Evolutionary conservation across 2,888 invertebrate species (phyloP), one percentile per base, ranked within the genome.

Genomic region (Pycnomerus fuliginosus): DNA sequence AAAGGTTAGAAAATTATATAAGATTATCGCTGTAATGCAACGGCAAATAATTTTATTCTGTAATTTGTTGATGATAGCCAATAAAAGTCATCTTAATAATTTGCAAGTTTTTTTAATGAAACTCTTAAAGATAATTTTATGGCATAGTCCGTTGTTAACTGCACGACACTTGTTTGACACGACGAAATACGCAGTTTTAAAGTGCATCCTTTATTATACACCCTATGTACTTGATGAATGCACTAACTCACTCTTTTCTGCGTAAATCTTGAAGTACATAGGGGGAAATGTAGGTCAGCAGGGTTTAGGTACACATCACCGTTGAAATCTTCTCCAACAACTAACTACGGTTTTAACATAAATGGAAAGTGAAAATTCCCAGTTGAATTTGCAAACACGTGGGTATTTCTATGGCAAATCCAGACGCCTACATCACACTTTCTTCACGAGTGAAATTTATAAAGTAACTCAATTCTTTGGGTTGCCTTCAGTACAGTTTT

Each of bases 11-110:
- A 34, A 27, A 37, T 37, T 46, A 34, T 34, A 20, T 40, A 40
- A 42, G 34, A 45, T 28, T 24, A 36, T 37, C 32, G 23, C 28
- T 63, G 58, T 58, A 61, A 61, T 64, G 62, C 63, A 58, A 64
- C 64, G 62, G 60, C 58, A 56, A 51, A 50, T 54, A 47, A 64
- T 61, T 32, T 32, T 8, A 13, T 25, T 10, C 14, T 4, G n/a
- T n/a, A n/a, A n/a, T n/a, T n/a, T n/a, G n/a, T n/a, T n/a, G n/a
- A n/a, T n/a, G n/a, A n/a, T n/a, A n/a, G n/a, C n/a, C n/a, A n/a
- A n/a, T n/a, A n/a, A n/a, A n/a, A n/a, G n/a, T 11, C 31, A 17
- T 11, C 27, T 12, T 35, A 27, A 27, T 16, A 23, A 11, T 13
- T n/a, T 16, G 8, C 16, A 2, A 14, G 13, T 29, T 27, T 29